Evolutionary conservation across 2,113 vertebrate genomes (phyloP), one percentile per base, ranked within the genome.

Genomic region (Halichoeres trimaculatus): DNA sequence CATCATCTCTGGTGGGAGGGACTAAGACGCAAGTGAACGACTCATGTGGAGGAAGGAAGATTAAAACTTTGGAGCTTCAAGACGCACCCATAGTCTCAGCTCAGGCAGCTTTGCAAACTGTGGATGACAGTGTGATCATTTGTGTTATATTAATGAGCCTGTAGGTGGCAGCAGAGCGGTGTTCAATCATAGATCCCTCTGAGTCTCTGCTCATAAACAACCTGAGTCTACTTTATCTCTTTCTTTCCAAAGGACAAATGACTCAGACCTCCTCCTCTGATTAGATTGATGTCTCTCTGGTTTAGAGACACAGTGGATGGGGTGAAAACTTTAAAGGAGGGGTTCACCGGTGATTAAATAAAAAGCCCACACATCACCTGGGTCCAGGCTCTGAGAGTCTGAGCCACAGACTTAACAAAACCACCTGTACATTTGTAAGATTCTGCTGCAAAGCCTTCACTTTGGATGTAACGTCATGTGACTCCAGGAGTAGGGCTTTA

Each of bases 111-210:
- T 30, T 30, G 30, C 5, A 52, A 30, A 48, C 20, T 17, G 10
- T n/a, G 12, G 12, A 3, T 14, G 12, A 16, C 40, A 41, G 19
- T 8, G 19, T 9, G n/a, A 20, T 7, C 7, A 5, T 48, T 8
- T 48, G 4, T 10, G n/a, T 17, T n/a, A 20, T 48, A 4, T 8
- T 52, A 4, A 36, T 11, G 13, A 34, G 16, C 82, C 87, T 74
- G 23, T 61, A 74, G 85, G 52, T 63, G 87, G 80, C 85, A 83
- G 76, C 59, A 74, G 43, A 23, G 40, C 38, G 30, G 58, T 61
- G 10, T 58, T 5, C 10, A 19, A 34, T 40, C n/a, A 54, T 7
- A 1, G 3, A 26, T 55, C 14, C 14, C 14, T 60, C 13, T 48
- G 10, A 41, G 0, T 38, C 19, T 19, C 60, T 36, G 2, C 40